Percentiles rank a stretch among this genome's conserved stretches.
Evolutionary conservation across 2,797 vertebrate species (phyloP).

Genomic region (Epinephelus awoara): DNA sequence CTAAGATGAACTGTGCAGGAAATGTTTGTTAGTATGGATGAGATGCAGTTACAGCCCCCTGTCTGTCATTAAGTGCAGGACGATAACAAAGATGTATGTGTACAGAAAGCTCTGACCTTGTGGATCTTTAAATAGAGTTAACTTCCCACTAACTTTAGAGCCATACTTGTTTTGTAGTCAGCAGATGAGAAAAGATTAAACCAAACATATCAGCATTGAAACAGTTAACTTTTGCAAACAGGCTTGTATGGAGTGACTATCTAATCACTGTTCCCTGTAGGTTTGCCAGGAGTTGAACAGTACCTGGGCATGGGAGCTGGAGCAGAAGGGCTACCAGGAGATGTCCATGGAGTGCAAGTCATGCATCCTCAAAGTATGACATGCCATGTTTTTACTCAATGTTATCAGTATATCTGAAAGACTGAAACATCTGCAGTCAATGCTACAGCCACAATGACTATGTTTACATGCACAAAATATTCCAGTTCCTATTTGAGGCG

Average conservation of each 20-base stretch:
- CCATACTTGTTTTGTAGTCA: background rate
- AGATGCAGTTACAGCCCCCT: background rate
- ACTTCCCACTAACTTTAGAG: background rate
- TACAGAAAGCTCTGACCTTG: no score
- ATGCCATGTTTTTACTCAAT: background rate
- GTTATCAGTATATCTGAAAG: background rate
- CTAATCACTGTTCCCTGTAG: conserved; percentile 76
- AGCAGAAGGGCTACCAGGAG: conserved; percentile 97
- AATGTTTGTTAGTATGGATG: background rate
- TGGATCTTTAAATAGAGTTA: no score
- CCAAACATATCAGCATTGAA: background rate
- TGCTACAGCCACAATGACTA: no score
- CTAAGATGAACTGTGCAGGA: background rate
- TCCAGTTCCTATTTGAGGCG: no score
- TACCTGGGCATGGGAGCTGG: conserved; percentile 99
- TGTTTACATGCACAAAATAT: no score
- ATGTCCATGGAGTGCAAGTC: conserved; percentile 97
- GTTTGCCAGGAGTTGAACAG: conserved; percentile 97
- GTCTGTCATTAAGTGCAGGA: no score
- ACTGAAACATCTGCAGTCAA: background rate
- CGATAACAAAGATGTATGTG: no score
- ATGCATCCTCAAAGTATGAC: conserved; percentile 94
- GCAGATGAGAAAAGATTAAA: background rate
- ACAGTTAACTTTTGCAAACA: background rate
- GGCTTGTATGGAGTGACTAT: background rate